Evolutionary conservation across 2,113 vertebrate species (phyloP).

Genomic region (Neotoma lepida): DNA sequence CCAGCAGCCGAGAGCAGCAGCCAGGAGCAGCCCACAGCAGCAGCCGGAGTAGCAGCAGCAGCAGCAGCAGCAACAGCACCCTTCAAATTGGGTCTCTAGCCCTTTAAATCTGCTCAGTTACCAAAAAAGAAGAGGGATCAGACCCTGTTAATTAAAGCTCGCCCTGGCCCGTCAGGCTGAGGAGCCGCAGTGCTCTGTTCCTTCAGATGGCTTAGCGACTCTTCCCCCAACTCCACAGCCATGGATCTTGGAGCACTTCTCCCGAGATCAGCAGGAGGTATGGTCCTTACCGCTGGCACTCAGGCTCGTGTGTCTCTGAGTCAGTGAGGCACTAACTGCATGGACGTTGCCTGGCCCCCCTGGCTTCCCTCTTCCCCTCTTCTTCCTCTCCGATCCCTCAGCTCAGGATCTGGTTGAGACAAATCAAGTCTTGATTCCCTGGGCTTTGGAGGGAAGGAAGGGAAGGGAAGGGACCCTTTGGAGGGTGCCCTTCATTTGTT

Average conservation of each 20-base stretch:
- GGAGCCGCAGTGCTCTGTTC: constrained; percentile 78
- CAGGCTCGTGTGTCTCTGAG: constrained; percentile 52
- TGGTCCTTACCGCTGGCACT: constrained; percentile 65
- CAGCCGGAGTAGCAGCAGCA: neutral
- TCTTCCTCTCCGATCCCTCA: constrained; percentile 62
- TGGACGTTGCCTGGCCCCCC: constrained; percentile 70
- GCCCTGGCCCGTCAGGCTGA: constrained; percentile 82
- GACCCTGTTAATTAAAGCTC: constrained; percentile 87
- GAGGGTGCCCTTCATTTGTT: neutral
- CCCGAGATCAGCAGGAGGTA: constrained; percentile 84
- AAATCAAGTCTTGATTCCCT: constrained; percentile 48
- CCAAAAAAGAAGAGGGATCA: constrained; percentile 84
- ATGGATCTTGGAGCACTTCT: constrained; percentile 80
- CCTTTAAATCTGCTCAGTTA: constrained; percentile 87
- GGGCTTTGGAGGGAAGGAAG: neutral
- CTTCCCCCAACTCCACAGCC: constrained; percentile 71
- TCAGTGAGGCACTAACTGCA: constrained; percentile 78
- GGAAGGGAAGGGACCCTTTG: constrained; percentile 21
- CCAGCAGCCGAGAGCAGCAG: constrained; percentile 39
- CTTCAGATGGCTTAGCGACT: constrained; percentile 73
- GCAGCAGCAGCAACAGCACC: constrained; percentile 63
- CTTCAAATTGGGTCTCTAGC: constrained; percentile 85
- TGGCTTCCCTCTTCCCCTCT: neutral
- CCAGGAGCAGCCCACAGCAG: constrained; percentile 16
- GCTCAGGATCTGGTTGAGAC: constrained; percentile 51